Percentiles rank a stretch among this genome's conserved stretches.
phyloP scores from a whole-genome alignment of 2,797 vertebrate species.

The Huso huso region DNA sequence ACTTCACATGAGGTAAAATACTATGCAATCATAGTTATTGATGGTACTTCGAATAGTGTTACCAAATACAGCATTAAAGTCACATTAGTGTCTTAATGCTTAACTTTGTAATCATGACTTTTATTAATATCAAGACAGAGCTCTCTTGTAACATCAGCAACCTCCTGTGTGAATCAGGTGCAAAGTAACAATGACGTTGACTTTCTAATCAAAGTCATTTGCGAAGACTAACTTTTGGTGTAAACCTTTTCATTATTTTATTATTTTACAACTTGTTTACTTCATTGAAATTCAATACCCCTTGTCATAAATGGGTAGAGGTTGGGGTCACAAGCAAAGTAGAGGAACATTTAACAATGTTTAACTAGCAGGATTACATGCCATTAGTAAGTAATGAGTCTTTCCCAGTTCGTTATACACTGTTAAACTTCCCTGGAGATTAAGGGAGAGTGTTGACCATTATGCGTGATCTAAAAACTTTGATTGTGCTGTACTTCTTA shows the following conservation, averaged over 20 bases:
- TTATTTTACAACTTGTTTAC: constrained; percentile 42
- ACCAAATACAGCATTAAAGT: too few species aligned
- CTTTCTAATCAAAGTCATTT: constrained; percentile 48
- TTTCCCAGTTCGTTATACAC: neutral
- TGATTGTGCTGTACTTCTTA: too few species aligned
- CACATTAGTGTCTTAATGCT: too few species aligned
- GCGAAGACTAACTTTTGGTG: constrained; percentile 28
- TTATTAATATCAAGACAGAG: too few species aligned
- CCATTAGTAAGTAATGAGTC: constrained; percentile 14
- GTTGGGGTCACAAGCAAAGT: constrained; percentile 17
- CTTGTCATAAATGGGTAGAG: constrained; percentile 30
- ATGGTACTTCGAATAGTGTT: too few species aligned
- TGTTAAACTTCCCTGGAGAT: too few species aligned
- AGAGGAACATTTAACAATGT: constrained; percentile 38
- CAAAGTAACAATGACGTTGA: constrained; percentile 53
- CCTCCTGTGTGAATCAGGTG: constrained; percentile 36
- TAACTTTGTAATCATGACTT: too few species aligned
- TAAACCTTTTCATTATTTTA: constrained; percentile 34
- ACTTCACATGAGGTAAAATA: too few species aligned
- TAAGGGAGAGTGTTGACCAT: neutral
- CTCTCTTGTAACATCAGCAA: too few species aligned
- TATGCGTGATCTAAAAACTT: too few species aligned
- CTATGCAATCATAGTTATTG: too few species aligned
- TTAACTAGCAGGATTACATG: constrained; percentile 27
- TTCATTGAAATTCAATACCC: constrained; percentile 36